Percentiles rank a stretch among this genome's conserved stretches.
These are phyloP conservation scores for Nemopilema nomurai DNA, from an alignment of 30 jellyfish, hydroid and myxozoan genomes.

Conservation along the genomic window DNA sequence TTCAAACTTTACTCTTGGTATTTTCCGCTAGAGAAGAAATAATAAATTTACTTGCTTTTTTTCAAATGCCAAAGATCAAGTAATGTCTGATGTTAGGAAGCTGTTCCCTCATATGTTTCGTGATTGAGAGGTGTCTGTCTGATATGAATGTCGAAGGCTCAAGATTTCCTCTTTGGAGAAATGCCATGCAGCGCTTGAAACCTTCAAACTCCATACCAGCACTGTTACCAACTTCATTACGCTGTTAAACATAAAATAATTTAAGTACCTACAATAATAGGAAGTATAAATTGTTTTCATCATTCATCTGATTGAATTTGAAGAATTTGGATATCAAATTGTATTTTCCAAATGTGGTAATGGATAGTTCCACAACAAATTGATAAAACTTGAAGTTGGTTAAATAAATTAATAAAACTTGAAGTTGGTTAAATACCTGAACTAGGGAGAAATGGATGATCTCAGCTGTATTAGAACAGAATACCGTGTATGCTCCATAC, in stretches of 20 bases:
- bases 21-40: neutral
- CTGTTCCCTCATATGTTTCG: slow-evolving; percentile 28
- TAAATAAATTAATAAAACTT: no score
- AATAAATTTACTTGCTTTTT: slow-evolving; percentile 28
- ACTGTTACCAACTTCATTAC: slow-evolving; percentile 12
- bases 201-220: slow-evolving; percentile 37
- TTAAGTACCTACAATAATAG: neutral
- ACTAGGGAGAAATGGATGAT: slow-evolving; percentile 17
- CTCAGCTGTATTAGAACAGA: slow-evolving; percentile 20
- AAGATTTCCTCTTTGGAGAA: neutral
- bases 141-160: slow-evolving; percentile 7
- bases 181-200: slow-evolving; percentile 38
- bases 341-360: neutral
- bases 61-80: slow-evolving; percentile 51
- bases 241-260: slow-evolving; percentile 3
- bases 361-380: neutral
- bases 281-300: neutral
- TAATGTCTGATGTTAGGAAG: slow-evolving; percentile 27
- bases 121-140: slow-evolving; percentile 25
- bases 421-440: slow-evolving; percentile 5
- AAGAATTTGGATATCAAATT: neutral
- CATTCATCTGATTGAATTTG: neutral
- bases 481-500: slow-evolving; percentile 32
- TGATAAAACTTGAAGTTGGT: neutral
- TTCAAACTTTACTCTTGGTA: neutral